Conservation (phyloP, 2,888 invertebrate species). For the Dynastes grantii region DNA sequence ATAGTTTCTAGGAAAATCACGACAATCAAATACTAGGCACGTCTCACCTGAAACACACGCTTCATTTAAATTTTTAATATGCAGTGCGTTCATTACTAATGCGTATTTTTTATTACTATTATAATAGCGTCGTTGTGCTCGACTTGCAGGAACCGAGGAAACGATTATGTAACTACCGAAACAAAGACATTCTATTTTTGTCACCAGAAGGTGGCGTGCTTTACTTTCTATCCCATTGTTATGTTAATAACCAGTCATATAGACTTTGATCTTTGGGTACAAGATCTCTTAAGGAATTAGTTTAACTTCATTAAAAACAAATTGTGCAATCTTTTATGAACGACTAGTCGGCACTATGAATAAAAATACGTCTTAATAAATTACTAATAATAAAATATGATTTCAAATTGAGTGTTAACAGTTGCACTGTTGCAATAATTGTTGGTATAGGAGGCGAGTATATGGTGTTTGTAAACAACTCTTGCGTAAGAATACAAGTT, state of each 20-base stretch:
- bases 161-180: conserved; percentile 27
- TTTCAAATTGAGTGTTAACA: background rate
- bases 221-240: conserved; percentile 42
- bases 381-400: no score
- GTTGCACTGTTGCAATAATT: no score
- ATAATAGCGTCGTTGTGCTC: conserved; percentile 16
- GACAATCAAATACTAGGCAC: conserved; percentile 26
- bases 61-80: conserved; percentile 44
- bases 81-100: conserved; percentile 11
- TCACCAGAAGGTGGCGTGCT: conserved; percentile 31
- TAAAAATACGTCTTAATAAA: conserved; percentile 5
- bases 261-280: conserved; percentile 21
- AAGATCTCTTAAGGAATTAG: conserved; percentile 24
- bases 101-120: conserved; percentile 31
- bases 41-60: conserved; percentile 30
- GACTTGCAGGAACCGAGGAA: conserved; percentile 15
- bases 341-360: background rate
- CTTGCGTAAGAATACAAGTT: no score
- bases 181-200: conserved; percentile 43
- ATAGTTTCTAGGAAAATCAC: conserved; percentile 9
- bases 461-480: no score
- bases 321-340: background rate
- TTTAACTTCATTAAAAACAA: background rate
- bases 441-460: no score
- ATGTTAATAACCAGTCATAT: conserved; percentile 24